Conservation (phyloP, 2,113 vertebrate species). For the Poeciliopsis prolifica region DNA sequence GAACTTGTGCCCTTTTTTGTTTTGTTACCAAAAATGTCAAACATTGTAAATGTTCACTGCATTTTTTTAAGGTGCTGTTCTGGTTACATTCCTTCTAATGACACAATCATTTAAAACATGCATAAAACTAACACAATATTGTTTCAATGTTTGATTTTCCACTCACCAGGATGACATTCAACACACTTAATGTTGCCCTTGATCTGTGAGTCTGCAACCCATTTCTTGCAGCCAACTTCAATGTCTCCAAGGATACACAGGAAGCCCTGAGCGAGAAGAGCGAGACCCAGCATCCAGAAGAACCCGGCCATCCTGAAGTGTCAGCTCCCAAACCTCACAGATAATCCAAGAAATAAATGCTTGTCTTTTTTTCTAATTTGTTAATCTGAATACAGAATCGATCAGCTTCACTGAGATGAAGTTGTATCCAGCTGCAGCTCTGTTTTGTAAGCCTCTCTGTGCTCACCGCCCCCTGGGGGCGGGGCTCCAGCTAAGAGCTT, state of each 20-base stretch:
- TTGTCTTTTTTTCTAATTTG: not conserved
- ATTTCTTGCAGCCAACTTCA: slow-evolving; percentile 39
- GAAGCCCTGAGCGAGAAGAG: slow-evolving; percentile 27
- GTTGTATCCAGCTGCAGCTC: not conserved
- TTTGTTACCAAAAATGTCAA: not conserved
- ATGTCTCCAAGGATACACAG: not conserved
- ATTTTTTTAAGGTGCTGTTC: not conserved
- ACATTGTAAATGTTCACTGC: not conserved
- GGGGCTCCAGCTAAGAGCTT: not conserved
- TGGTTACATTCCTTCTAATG: not conserved
- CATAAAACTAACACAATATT: not conserved
- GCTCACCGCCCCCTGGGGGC: not conserved
- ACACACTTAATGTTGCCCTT: slow-evolving; percentile 33
- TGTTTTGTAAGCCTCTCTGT: not conserved
- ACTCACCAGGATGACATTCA: slow-evolving; percentile 59
- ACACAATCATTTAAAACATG: not conserved
- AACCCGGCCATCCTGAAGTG: slow-evolving; percentile 49
- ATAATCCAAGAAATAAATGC: slow-evolving; percentile 7
- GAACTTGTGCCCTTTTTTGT: not conserved
- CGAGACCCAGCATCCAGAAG: slow-evolving; percentile 15
- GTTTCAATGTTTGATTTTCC: not conserved
- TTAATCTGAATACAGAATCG: not conserved
- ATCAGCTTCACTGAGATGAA: not conserved
- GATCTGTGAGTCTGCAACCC: accelerated
- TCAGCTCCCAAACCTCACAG: not conserved